Base-by-base conservation (phyloP, 2,888 invertebrate genomes). In the Eurytoma adleriae region DNA sequence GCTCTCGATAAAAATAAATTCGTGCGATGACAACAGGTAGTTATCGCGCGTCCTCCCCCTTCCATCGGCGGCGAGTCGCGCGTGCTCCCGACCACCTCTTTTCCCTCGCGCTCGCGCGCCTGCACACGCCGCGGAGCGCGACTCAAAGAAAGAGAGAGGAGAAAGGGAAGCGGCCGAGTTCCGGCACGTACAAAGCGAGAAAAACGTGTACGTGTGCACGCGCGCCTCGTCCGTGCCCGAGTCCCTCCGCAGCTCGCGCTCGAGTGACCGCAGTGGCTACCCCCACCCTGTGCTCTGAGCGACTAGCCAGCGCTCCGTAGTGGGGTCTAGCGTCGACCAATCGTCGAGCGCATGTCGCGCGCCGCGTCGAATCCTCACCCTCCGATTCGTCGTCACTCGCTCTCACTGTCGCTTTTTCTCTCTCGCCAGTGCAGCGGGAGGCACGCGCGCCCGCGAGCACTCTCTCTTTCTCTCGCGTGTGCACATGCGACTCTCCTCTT, bases 321-420 rank as follows among this genome's bases (percentile, higher is more conserved):
- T n/a, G 56, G 56, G 88, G 87, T 87, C 86, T 76, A 62, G 80
- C 83, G 81, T 59, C 78, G 74, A n/a, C 90, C 90, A 90, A 89
- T 88, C 14, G 0, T 64, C 52, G 75, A 72, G 66, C 84, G 82
- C 83, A 84, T 85, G 90, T 88, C 91, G 88, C 87, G 89, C 91
- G 89, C 90, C 90, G 86, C 87, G 84, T 85, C 90, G 88, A 86
- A 88, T 89, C 86, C 85, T 85, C 84, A 83, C 82, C 78, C 84
- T 84, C 80, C 85, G 83, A 88, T 89, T 88, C 86, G 88, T 85
- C 76, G 69, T 20, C 82, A 83, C 79, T 64, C 70, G 2, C 20
- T 48, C 78, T 50, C 66, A 71, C 71, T 71, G 77, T 71, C 71
- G 71, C 66, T 77, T 77, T 74, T 73, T 57, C 40, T 40, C 40